These are phyloP conservation scores for Temnothorax ravouxi DNA, from an alignment of 2,888 invertebrate genomes.

Conservation along the genomic window DNA sequence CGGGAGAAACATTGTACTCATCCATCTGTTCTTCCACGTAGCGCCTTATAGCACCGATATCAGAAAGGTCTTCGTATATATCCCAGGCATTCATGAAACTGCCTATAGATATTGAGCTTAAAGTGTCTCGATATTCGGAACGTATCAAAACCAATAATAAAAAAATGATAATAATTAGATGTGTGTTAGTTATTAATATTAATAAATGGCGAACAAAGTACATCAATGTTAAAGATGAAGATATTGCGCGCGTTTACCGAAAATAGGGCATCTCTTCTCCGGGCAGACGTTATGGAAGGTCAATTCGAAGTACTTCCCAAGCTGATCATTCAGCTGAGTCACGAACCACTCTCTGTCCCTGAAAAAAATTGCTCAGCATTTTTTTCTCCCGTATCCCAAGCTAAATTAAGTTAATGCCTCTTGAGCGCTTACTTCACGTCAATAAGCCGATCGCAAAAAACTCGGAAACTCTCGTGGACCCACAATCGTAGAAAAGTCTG, in stretches of 20 bases:
- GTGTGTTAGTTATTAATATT: background rate
- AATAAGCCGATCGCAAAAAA: constrained; percentile 94
- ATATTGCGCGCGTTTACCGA: constrained; percentile 88
- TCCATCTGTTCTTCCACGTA: constrained; percentile 89
- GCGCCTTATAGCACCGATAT: constrained; percentile 88
- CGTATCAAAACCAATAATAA: too few relatives aligned
- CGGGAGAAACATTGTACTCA: constrained; percentile 93
- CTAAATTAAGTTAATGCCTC: constrained; percentile 50
- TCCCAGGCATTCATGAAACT: constrained; percentile 92
- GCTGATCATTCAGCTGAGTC: constrained; percentile 90
- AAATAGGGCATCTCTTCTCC: constrained; percentile 90
- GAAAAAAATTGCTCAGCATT: constrained; percentile 61
- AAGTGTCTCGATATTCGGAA: background rate
- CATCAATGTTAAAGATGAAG: background rate
- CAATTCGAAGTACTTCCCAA: constrained; percentile 93
- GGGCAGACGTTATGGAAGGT: constrained; percentile 94
- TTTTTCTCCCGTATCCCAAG: constrained; percentile 11
- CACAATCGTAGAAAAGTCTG: constrained; percentile 92
- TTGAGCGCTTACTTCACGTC: constrained; percentile 89
- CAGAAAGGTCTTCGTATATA: constrained; percentile 93
- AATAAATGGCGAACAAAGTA: background rate
- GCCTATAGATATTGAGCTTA: constrained; percentile 80
- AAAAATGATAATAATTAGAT: background rate
- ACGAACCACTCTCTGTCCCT: constrained; percentile 94
- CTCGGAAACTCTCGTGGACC: constrained; percentile 95